Percentiles rank a stretch among this genome's conserved stretches.
Evolutionary conservation across 2,888 invertebrate species (phyloP).

Genomic region (Dugesia japonica): DNA sequence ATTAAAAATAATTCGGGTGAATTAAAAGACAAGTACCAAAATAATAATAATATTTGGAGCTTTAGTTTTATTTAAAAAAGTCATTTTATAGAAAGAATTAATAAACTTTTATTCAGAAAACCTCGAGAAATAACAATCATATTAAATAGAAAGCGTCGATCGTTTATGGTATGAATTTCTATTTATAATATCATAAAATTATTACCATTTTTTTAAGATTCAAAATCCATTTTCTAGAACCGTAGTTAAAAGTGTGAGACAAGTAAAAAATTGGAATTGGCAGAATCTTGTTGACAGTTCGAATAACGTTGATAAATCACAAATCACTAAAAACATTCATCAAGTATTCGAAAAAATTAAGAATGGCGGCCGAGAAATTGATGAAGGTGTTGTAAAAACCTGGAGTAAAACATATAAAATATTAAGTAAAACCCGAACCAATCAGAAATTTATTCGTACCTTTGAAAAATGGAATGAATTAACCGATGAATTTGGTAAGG

Average conservation of each 20-base stretch:
- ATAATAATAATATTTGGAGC: too few relatives aligned
- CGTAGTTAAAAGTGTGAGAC: background rate
- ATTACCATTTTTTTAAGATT: background rate
- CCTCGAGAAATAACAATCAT: background rate
- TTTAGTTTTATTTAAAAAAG: too few relatives aligned
- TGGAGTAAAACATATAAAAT: background rate
- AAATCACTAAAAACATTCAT: background rate
- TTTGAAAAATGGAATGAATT: background rate
- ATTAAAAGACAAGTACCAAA: too few relatives aligned
- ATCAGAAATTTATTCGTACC: background rate
- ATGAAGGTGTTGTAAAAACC: background rate
- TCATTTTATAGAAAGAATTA: too few relatives aligned
- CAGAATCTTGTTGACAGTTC: background rate
- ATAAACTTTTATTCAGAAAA: background rate
- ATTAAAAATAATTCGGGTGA: too few relatives aligned
- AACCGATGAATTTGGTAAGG: background rate
- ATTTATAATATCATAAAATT: too few relatives aligned
- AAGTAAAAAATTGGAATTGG: constrained; percentile 20
- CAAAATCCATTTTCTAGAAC: background rate
- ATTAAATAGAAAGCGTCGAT: background rate
- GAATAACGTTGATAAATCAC: background rate
- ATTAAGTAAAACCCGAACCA: background rate
- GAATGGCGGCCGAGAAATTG: background rate
- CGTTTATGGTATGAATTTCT: background rate
- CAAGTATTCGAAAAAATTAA: background rate